Evolutionary conservation across 1,140 invertebrate species (phyloP).

Genomic region (Drosophila tristis): DNA sequence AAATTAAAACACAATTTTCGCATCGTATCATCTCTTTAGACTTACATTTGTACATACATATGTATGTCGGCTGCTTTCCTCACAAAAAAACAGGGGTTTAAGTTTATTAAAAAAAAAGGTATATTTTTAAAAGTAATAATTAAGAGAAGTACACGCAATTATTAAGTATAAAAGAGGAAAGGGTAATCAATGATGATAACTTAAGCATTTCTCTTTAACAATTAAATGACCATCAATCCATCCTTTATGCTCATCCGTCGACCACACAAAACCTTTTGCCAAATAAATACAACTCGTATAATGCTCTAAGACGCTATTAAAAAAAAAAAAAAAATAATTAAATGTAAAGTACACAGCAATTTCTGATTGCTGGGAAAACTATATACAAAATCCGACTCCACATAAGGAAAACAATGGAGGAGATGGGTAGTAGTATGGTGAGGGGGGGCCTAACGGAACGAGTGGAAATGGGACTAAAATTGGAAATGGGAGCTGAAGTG

Average conservation of each 20-base stretch:
- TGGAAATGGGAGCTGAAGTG: slow-evolving; percentile 4
- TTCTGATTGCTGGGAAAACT: slow-evolving; percentile 23
- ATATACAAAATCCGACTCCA: slow-evolving; percentile 60
- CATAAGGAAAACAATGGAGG: slow-evolving; percentile 25
- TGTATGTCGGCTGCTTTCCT: slow-evolving; percentile 37
- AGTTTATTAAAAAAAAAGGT: slow-evolving; percentile 40
- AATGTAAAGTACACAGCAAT: slow-evolving; percentile 31
- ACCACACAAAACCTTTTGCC: slow-evolving; percentile 44
- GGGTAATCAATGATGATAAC: slow-evolving; percentile 55
- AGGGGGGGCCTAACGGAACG: background rate
- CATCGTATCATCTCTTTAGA: no score
- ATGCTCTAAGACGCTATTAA: slow-evolving; percentile 27
- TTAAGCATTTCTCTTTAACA: slow-evolving; percentile 59
- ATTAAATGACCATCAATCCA: slow-evolving; percentile 58
- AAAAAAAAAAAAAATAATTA: slow-evolving; percentile 38
- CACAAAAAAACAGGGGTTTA: slow-evolving; percentile 38
- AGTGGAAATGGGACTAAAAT: background rate
- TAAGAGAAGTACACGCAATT: slow-evolving; percentile 51
- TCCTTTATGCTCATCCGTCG: slow-evolving; percentile 10
- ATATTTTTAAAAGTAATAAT: slow-evolving; percentile 42
- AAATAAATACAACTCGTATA: slow-evolving; percentile 54
- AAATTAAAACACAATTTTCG: slow-evolving; percentile 45
- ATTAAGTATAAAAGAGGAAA: slow-evolving; percentile 52
- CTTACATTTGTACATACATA: no score
- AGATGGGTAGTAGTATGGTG: no score